Conservation (phyloP, 2,113 vertebrate genomes). For the Sula dactylatra region DNA sequence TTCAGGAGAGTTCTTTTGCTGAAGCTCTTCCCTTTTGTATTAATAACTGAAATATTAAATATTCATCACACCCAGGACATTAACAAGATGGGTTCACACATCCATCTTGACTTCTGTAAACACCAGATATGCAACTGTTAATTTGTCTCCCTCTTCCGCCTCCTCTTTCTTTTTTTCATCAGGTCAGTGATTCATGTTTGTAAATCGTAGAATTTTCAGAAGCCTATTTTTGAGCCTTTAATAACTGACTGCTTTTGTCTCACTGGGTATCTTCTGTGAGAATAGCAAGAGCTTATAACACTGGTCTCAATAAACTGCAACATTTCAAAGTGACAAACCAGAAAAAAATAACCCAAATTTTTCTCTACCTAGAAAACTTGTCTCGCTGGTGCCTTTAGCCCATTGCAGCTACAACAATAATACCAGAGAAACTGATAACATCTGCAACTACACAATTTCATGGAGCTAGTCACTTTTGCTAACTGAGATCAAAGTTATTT, state of each 20-base stretch:
- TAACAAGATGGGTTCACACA: not conserved
- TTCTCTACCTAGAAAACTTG: not conserved
- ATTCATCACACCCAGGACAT: not conserved
- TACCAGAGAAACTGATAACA: not conserved
- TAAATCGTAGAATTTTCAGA: not conserved
- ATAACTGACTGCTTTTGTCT: not conserved
- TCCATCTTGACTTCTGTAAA: not conserved
- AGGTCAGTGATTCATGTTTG: not conserved
- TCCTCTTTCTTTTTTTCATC: not conserved
- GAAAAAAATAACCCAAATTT: not conserved
- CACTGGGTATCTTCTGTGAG: not conserved
- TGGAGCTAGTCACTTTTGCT: not conserved
- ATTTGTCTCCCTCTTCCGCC: not conserved
- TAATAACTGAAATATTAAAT: not conserved
- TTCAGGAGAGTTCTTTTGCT: not conserved
- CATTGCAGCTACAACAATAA: not conserved
- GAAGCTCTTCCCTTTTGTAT: not conserved
- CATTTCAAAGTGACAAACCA: not conserved
- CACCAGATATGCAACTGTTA: not conserved
- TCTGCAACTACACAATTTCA: not conserved
- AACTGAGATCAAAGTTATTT: not conserved
- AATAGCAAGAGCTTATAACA: not conserved
- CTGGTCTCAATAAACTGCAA: not conserved
- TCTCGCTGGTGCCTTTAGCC: not conserved
- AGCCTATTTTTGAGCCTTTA: not conserved